Conservation (phyloP, 2,888 invertebrate genomes). For the Tipula vernalis region DNA sequence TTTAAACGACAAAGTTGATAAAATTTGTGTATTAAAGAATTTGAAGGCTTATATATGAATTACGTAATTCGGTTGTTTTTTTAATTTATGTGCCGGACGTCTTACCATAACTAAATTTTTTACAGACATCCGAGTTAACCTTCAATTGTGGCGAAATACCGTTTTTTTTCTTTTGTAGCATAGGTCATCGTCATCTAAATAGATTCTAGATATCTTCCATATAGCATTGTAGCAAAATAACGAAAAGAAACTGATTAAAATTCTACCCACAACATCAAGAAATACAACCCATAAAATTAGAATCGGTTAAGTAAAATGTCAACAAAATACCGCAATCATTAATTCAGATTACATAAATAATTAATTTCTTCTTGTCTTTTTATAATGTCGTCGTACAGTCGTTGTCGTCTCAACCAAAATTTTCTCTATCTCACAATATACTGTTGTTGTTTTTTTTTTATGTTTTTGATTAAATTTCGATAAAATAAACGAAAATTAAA, state of each 20-base stretch:
- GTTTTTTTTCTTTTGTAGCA: not conserved
- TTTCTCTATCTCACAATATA: not conserved
- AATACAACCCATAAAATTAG: not conserved
- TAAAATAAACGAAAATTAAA: not conserved
- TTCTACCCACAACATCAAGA: not conserved
- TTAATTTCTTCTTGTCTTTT: not conserved
- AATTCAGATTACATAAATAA: constrained; percentile 4
- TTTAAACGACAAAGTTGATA: too few species aligned
- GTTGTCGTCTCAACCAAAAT: not conserved
- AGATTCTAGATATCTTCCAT: too few species aligned
- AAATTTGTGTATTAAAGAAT: too few species aligned
- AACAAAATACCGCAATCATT: not conserved
- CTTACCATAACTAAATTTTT: too few species aligned
- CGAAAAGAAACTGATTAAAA: not conserved
- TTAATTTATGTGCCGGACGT: too few species aligned
- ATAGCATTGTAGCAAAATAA: too few species aligned
- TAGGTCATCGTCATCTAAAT: too few species aligned
- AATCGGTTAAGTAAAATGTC: constrained; percentile 4
- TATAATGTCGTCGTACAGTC: not conserved
- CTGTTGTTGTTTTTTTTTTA: not conserved
- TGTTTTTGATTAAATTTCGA: not conserved
- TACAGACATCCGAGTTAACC: not conserved
- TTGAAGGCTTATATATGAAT: too few species aligned
- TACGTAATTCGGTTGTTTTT: too few species aligned
- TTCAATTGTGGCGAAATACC: not conserved